A percentile compares a stretch with the other conserved stretches of the same genome.
Evolutionary conservation across 2,797 vertebrate species (phyloP).

Genomic region (Catostomus latipinnis): DNA sequence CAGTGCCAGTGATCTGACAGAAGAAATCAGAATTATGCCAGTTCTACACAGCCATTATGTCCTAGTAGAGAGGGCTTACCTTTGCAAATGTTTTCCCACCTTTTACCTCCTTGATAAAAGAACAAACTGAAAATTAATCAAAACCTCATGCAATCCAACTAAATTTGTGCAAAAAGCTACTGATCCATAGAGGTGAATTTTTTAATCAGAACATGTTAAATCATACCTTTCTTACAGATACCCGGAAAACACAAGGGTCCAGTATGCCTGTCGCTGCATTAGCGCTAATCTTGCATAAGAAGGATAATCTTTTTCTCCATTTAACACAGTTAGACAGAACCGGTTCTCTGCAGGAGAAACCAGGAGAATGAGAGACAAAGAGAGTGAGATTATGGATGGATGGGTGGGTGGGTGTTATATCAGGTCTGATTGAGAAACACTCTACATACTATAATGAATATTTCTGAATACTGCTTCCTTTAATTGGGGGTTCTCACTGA

Average conservation of each 20-base stretch:
- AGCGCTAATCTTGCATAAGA: constrained; percentile 93
- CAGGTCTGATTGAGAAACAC: constrained; percentile 12
- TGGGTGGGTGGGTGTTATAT: not conserved
- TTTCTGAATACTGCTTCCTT: constrained; percentile 7
- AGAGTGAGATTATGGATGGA: not conserved
- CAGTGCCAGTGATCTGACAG: not conserved
- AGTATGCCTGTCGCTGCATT: constrained; percentile 87
- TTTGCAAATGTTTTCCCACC: constrained; percentile 94
- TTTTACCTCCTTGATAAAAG: constrained; percentile 87
- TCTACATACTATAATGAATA: not conserved
- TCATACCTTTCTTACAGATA: constrained; percentile 92
- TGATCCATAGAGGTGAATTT: not conserved
- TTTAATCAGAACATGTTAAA: not conserved
- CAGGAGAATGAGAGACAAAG: constrained; percentile 22
- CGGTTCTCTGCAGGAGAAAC: constrained; percentile 78
- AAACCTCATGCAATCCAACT: not conserved
- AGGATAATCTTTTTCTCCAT: constrained; percentile 91
- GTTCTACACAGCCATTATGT: not conserved
- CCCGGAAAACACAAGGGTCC: constrained; percentile 89
- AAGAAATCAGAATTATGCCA: not conserved
- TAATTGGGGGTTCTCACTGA: not conserved
- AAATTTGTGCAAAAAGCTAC: constrained; percentile 24
- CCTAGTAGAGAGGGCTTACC: constrained; percentile 75
- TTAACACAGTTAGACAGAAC: constrained; percentile 91
- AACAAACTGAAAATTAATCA: constrained; percentile 50